A percentile compares a stretch with the other conserved stretches of the same genome.
Evolutionary conservation across 2,113 vertebrate genomes (phyloP).

Genomic region (Sardina pilchardus): DNA sequence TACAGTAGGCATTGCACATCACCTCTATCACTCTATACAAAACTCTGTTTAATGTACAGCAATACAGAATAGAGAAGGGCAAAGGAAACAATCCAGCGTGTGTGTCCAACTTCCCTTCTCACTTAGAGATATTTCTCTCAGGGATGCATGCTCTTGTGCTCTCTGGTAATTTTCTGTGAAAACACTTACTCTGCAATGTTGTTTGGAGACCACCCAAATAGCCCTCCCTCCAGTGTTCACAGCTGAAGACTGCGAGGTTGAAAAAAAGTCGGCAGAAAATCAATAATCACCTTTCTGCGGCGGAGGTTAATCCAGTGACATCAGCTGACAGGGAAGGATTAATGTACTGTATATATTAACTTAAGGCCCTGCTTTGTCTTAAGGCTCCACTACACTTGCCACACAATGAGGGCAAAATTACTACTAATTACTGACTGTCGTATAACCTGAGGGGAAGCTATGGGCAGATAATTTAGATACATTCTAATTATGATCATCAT

Average conservation of each 20-base stretch:
- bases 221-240: background rate
- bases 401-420: constrained; percentile 28
- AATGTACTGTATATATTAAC: constrained; percentile 39
- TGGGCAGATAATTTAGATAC: background rate
- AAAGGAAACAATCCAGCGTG: background rate
- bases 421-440: constrained; percentile 27
- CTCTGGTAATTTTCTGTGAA: background rate
- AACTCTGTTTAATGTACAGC: background rate
- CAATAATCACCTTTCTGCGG: constrained; percentile 36
- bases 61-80: background rate
- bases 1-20: too few species aligned
- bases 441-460: background rate
- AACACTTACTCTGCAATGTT: background rate
- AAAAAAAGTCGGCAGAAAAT: constrained; percentile 2
- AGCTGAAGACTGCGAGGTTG: background rate
- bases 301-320: constrained; percentile 36
- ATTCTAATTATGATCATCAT: background rate
- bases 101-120: background rate
- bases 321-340: constrained; percentile 35
- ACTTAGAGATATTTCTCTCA: background rate
- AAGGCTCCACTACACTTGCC: constrained; percentile 23
- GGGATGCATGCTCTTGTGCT: background rate
- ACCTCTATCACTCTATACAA: too few species aligned
- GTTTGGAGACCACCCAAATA: constrained; percentile 25
- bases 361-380: constrained; percentile 37